phyloP scores from a whole-genome alignment of 2,113 vertebrate species.

The Manacus vitellinus region DNA sequence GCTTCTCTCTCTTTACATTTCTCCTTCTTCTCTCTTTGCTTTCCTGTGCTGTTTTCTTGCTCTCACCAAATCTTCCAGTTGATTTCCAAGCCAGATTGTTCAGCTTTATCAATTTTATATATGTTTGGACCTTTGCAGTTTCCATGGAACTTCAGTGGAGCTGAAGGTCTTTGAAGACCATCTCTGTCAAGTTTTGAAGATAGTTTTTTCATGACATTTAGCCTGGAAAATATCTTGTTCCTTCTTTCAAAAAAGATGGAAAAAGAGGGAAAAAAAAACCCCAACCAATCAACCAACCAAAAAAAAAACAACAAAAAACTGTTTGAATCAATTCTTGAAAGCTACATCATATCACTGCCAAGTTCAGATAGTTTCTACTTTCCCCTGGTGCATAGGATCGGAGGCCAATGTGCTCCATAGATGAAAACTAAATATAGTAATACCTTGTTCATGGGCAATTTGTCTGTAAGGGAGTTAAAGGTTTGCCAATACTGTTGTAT shows the following conservation, averaged over 20 bases:
- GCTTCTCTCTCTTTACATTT: not conserved
- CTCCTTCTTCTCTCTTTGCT: not conserved
- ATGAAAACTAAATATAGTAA: not conserved
- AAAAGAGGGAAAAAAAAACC: not conserved
- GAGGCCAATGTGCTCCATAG: not conserved
- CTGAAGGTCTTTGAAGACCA: not conserved
- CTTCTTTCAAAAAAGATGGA: not conserved
- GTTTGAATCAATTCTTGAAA: not conserved
- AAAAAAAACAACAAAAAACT: not conserved
- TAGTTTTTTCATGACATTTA: not conserved
- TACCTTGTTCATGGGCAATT: accelerated
- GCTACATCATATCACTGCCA: not conserved
- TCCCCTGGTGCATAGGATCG: not conserved
- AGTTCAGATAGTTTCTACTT: not conserved
- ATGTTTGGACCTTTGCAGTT: not conserved
- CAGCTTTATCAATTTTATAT: not conserved
- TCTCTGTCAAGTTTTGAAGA: not conserved
- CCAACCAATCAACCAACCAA: not conserved
- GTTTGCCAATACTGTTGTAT: not conserved
- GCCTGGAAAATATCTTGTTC: not conserved
- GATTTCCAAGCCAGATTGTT: not conserved
- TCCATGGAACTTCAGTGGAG: not conserved
- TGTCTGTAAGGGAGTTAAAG: not conserved
- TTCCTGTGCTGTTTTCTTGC: not conserved
- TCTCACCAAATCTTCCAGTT: not conserved